phyloP scores from a whole-genome alignment of 2,797 vertebrate species.

The Nannoperca obscura region DNA sequence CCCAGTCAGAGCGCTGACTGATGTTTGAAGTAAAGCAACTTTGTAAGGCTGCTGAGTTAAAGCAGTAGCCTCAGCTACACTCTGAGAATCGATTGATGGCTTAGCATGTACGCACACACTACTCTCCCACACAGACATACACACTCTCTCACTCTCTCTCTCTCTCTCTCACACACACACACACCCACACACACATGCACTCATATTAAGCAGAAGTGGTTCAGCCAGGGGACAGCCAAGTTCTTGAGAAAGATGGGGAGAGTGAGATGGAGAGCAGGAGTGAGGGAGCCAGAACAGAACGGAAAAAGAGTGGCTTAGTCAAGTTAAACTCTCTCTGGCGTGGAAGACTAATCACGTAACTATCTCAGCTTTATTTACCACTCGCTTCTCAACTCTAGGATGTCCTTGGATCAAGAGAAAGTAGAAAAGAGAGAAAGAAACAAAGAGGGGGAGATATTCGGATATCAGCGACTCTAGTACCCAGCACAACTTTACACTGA shows the following conservation, averaged over 20 bases:
- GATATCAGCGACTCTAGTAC: neutral
- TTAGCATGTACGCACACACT: constrained; percentile 59
- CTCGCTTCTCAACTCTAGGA: constrained; percentile 43
- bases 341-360: constrained; percentile 62
- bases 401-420: constrained; percentile 59
- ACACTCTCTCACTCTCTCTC: neutral
- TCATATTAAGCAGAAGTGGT: constrained; percentile 72
- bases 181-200: constrained; percentile 28
- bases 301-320: constrained; percentile 59
- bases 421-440: constrained; percentile 20
- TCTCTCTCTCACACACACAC: neutral
- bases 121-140: neutral
- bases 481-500: constrained; percentile 7
- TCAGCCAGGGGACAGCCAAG: constrained; percentile 75
- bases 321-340: constrained; percentile 67
- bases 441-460: constrained; percentile 24
- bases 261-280: constrained; percentile 46
- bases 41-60: constrained; percentile 57
- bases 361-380: constrained; percentile 59
- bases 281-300: constrained; percentile 47
- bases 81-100: constrained; percentile 69
- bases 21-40: constrained; percentile 65
- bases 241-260: constrained; percentile 59
- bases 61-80: constrained; percentile 57
- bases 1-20: constrained; percentile 35